phyloP scores from a whole-genome alignment of 2,113 vertebrate genomes.

The Dipodomys merriami region DNA sequence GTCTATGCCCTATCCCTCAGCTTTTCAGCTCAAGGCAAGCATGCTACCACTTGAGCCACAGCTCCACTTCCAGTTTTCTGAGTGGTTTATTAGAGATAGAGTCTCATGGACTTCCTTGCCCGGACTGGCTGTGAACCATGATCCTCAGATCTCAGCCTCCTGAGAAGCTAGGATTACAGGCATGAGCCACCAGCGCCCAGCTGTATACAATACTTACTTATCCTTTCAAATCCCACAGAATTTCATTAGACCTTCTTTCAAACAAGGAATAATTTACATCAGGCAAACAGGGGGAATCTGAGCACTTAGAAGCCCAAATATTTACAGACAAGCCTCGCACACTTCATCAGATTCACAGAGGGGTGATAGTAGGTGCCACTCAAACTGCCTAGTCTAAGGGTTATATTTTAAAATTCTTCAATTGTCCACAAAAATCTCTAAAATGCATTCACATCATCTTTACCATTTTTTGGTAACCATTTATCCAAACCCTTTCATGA shows the following conservation, averaged over 20 bases:
- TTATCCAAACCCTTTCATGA: slow-evolving; percentile 60
- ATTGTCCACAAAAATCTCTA: slow-evolving; percentile 69
- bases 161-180: too few relatives aligned
- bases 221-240: slow-evolving; percentile 8
- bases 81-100: too few relatives aligned
- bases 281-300: not conserved
- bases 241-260: not conserved
- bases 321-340: not conserved
- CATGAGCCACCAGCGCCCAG: too few relatives aligned
- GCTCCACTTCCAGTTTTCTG: too few relatives aligned
- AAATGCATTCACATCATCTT: slow-evolving; percentile 61
- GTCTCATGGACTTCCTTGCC: too few relatives aligned
- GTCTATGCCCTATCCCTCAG: too few relatives aligned
- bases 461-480: slow-evolving; percentile 36
- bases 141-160: too few relatives aligned
- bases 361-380: slow-evolving; percentile 24
- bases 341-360: slow-evolving; percentile 24
- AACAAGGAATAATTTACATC: slow-evolving; percentile 3
- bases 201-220: not conserved
- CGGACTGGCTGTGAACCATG: too few relatives aligned
- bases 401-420: slow-evolving; percentile 54
- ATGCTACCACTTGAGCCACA: too few relatives aligned
- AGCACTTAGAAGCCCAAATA: slow-evolving; percentile 2
- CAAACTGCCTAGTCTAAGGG: slow-evolving; percentile 17
- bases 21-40: too few relatives aligned